Conservation (phyloP, 2,113 vertebrate genomes). For the Xyliphius kryptos region DNA sequence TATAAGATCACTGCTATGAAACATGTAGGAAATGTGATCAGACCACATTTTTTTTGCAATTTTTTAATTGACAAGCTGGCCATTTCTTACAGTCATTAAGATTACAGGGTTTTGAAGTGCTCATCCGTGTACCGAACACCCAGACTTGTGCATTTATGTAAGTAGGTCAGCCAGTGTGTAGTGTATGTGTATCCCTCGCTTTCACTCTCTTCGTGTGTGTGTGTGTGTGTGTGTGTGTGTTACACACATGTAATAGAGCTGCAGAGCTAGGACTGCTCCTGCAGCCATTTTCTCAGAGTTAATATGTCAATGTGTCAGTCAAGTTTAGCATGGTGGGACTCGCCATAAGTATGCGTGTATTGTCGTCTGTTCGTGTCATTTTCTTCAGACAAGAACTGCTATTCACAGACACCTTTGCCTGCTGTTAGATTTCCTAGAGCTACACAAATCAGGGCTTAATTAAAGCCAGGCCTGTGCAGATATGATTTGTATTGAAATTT, state of each 20-base stretch:
- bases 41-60: too few relatives aligned
- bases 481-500: too few relatives aligned
- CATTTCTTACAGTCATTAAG: too few relatives aligned
- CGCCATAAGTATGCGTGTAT: background rate
- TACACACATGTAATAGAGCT: conserved; percentile 19
- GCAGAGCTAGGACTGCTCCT: conserved; percentile 21
- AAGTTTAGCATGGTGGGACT: background rate
- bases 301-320: conserved; percentile 17
- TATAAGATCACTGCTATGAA: too few relatives aligned
- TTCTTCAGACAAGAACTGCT: background rate
- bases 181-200: background rate
- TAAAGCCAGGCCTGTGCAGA: too few relatives aligned
- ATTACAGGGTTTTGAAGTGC: too few relatives aligned
- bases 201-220: conserved; percentile 1
- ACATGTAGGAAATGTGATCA: too few relatives aligned
- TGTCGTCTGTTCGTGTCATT: background rate
- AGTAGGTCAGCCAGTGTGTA: background rate
- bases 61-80: too few relatives aligned
- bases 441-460: too few relatives aligned
- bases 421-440: too few relatives aligned
- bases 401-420: too few relatives aligned
- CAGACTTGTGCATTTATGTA: background rate
- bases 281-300: conserved; percentile 40
- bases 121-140: background rate
- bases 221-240: conserved; percentile 22